Evolutionary conservation across 2,113 vertebrate genomes (phyloP), one percentile per base, ranked within the genome.

Genomic region (Rhinichthys klamathensis): DNA sequence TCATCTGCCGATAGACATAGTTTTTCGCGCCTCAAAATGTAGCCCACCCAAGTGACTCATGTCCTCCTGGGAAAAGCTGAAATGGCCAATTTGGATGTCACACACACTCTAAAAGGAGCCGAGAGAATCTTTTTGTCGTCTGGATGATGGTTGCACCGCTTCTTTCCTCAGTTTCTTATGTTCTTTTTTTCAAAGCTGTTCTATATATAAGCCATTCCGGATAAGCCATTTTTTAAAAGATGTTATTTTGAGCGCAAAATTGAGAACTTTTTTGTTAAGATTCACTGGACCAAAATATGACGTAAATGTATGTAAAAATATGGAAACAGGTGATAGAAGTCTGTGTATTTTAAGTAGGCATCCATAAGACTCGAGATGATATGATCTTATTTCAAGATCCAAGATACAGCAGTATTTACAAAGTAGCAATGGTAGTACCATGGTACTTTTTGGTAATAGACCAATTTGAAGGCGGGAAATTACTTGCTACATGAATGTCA

Each of bases 41-140:
- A 81, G 61, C 79, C 38, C 18, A 63, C 56, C 12, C 54, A 84
- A 51, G 69, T 76, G 41, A 82, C 49, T 49, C 75, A 86, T 60
- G 60, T 56, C 69, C 67, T 80, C 23, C 56, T 77, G 76, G 74
- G 82, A 84, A 80, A 46, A 63, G 60, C 44, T 63, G 21, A 80
- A 80, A 69, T 65, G 69, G 78, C 76, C 81, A 82, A 69, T 84
- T 81, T 86, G 74, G 69, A 83, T 86, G 84, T 82, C 78, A 77
- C 30, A 77, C 30, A 54, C 23, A 9, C 49, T 25, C 69, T 84
- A 80, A 69, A 58, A 63, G 32, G 38, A 85, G 56, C 41, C 13
- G 46, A 81, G 77, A 54, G 44, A 65, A 67, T 81, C 7, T 65
- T 80, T 67, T 65, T 69, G 13, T n/a, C 25, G 2, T 63, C 35